Conservation (phyloP, 2,888 invertebrate species). For the Tromatobia lineatoria region DNA sequence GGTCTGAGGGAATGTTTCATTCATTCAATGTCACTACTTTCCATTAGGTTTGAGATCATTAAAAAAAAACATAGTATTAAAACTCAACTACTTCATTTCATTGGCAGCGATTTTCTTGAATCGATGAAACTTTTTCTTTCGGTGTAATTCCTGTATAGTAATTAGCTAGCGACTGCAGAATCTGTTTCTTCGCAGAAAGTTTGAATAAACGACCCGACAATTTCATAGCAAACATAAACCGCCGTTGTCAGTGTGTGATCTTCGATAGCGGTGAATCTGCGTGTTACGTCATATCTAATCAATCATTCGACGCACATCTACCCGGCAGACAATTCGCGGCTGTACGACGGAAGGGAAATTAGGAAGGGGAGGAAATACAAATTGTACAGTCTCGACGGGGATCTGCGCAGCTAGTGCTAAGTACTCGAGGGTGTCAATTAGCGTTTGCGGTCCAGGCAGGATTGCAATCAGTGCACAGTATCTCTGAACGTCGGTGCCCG, state of each 20-base stretch:
- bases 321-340: conserved; percentile 46
- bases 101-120: no score
- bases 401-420: conserved; percentile 45
- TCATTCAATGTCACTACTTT: no score
- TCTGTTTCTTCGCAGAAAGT: no score
- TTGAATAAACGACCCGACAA: no score
- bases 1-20: no score
- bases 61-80: no score
- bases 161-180: no score
- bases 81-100: no score
- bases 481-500: conserved; percentile 40
- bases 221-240: not conserved
- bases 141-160: no score
- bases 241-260: not conserved
- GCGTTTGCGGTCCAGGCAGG: conserved; percentile 61
- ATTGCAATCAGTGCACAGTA: conserved; percentile 62
- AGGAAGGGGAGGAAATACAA: conserved; percentile 46
- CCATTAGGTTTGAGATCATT: no score
- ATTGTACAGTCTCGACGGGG: conserved; percentile 60
- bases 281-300: conserved; percentile 19
- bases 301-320: conserved; percentile 55
- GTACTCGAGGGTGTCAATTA: conserved; percentile 68
- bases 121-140: no score
- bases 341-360: conserved; percentile 31
- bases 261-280: not conserved